Percentiles rank a stretch among this genome's conserved stretches.
phyloP scores from a whole-genome alignment of 1,140 invertebrate genomes.

The Lepeophtheirus salmonis region DNA sequence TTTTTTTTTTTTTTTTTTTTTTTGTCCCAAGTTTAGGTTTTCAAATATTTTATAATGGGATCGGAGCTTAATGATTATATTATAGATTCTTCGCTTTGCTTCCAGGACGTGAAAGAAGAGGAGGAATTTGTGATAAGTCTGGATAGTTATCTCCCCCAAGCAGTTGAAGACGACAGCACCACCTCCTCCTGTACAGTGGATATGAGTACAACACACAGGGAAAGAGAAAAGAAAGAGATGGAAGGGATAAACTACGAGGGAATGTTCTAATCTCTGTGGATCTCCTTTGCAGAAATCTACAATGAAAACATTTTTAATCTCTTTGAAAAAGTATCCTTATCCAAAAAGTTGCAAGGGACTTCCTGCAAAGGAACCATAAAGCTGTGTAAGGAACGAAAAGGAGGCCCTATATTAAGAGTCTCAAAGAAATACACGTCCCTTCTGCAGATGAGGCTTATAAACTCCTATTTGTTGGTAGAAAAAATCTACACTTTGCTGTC shows the following conservation, averaged over 20 bases:
- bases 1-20: too few relatives aligned
- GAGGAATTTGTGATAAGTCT: slow-evolving; percentile 9
- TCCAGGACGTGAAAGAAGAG: neutral
- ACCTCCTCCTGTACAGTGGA: neutral
- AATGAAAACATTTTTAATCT: slow-evolving; percentile 81
- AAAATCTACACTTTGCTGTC: slow-evolving; percentile 58
- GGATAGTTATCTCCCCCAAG: too few relatives aligned
- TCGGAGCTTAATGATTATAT: neutral
- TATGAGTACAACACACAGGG: neutral
- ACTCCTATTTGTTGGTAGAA: slow-evolving; percentile 46
- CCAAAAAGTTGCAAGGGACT: too few relatives aligned
- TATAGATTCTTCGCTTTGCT: neutral
- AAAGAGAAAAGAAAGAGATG: neutral
- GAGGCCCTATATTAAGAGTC: slow-evolving; percentile 49
- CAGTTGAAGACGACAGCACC: neutral
- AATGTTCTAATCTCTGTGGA: too few relatives aligned
- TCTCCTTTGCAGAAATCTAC: slow-evolving; percentile 81
- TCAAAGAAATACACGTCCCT: slow-evolving; percentile 39
- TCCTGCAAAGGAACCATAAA: slow-evolving; percentile 36
- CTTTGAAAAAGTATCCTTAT: too few relatives aligned
- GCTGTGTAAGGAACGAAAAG: slow-evolving; percentile 39
- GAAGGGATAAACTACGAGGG: too few relatives aligned
- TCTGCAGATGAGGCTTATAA: slow-evolving; percentile 57
- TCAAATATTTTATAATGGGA: neutral
- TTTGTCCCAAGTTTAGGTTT: neutral